phyloP scores from a whole-genome alignment of 2,797 vertebrate species.

The Dermochelys coriacea region DNA sequence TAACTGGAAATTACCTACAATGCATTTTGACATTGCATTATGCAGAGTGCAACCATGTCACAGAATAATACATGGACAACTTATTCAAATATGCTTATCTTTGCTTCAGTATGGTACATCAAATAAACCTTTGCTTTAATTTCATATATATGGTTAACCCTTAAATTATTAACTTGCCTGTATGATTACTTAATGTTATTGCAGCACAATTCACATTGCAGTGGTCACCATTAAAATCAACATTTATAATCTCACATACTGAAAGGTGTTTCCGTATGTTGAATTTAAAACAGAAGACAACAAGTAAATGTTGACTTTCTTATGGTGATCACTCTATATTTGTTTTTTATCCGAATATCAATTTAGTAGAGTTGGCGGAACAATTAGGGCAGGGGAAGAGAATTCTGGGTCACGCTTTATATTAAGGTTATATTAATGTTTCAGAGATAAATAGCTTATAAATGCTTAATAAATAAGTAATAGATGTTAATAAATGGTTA shows the following conservation, averaged over 20 bases:
- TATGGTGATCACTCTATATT: background rate
- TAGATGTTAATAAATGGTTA: conserved; percentile 19
- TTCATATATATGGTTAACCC: background rate
- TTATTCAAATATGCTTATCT: background rate
- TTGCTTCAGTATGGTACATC: background rate
- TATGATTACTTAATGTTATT: background rate
- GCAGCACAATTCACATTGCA: background rate
- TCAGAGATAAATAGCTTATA: background rate
- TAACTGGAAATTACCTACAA: background rate
- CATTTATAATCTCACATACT: background rate
- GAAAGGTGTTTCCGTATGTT: background rate
- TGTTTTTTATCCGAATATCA: background rate
- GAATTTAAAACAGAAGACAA: background rate
- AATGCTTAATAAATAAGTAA: background rate
- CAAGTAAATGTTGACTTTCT: background rate
- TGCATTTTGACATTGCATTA: background rate
- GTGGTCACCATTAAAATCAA: background rate
- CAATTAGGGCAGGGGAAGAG: background rate
- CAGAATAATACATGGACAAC: background rate
- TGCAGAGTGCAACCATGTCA: background rate
- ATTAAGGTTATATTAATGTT: background rate
- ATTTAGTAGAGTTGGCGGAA: background rate
- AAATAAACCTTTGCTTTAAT: conserved; percentile 1
- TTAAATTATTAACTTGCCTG: conserved; percentile 13
- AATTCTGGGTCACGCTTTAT: conserved; percentile 14